Evolutionary conservation across 2,797 vertebrate genomes (phyloP).

Genomic region (Sebastes elongatus): DNA sequence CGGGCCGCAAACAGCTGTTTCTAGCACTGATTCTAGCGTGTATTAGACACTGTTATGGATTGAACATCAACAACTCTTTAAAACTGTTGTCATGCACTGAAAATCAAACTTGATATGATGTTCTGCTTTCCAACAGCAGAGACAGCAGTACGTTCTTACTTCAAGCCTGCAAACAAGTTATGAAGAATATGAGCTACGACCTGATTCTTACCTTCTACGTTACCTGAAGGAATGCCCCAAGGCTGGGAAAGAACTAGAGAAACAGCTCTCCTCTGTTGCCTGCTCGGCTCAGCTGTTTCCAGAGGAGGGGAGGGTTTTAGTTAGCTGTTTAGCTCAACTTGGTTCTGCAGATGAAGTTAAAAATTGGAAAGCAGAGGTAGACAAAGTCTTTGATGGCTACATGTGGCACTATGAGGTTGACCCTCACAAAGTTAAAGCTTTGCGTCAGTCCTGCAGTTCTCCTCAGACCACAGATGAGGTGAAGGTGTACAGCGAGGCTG

Average conservation of each 20-base stretch:
- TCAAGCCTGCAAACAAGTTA: neutral
- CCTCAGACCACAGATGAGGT: conserved; percentile 23
- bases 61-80: neutral
- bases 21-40: too few species aligned
- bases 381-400: conserved; percentile 47
- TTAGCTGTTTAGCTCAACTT: neutral
- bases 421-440: conserved; percentile 36
- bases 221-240: conserved; percentile 45
- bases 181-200: conserved; percentile 19
- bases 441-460: conserved; percentile 30
- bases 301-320: conserved; percentile 33
- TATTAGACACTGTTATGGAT: neutral
- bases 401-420: conserved; percentile 51
- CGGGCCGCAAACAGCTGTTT: too few species aligned
- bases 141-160: neutral
- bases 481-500: conserved; percentile 47
- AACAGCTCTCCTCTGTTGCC: conserved; percentile 13
- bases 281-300: conserved; percentile 47
- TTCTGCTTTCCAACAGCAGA: conserved; percentile 18
- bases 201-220: conserved; percentile 24
- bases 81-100: neutral
- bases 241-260: conserved; percentile 19
- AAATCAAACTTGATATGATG: neutral
- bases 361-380: conserved; percentile 42
- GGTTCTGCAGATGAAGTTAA: neutral